Percentiles rank a stretch among this genome's conserved stretches.
Conservation (phyloP, 1,140 invertebrate genomes). For the Leptinotarsa lineolata region DNA sequence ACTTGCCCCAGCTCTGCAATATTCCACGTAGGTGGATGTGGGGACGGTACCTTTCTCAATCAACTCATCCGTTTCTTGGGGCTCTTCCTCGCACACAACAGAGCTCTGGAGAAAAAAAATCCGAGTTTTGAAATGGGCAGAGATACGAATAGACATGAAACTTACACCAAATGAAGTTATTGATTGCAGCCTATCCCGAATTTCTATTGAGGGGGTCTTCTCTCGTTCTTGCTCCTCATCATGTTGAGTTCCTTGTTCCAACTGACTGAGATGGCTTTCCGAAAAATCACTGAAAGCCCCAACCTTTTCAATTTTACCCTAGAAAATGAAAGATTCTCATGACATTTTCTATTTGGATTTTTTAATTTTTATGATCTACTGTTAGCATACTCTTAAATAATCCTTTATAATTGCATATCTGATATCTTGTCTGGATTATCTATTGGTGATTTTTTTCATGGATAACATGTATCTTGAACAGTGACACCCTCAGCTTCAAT, state of each 20-base stretch:
- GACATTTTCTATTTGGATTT: too few species aligned
- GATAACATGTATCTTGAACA: too few species aligned
- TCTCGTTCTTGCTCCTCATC: slow-evolving; percentile 31
- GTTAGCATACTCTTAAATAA: too few species aligned
- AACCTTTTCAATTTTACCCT: slow-evolving; percentile 57
- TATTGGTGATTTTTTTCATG: too few species aligned
- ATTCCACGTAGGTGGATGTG: slow-evolving; percentile 60
- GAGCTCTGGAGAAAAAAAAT: slow-evolving; percentile 32
- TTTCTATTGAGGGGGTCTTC: slow-evolving; percentile 9
- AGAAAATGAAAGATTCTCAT: slow-evolving; percentile 4
- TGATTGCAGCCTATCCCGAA: slow-evolving; percentile 26
- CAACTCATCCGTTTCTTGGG: slow-evolving; percentile 63
- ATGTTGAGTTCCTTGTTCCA: slow-evolving; percentile 17
- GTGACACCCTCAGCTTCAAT: too few species aligned
- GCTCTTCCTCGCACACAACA: slow-evolving; percentile 52
- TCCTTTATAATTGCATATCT: too few species aligned
- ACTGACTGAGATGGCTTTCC: slow-evolving; percentile 46
- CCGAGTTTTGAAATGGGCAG: background rate
- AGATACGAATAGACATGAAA: background rate
- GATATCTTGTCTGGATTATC: too few species aligned
- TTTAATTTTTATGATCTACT: too few species aligned
- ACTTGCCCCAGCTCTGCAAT: slow-evolving; percentile 62
- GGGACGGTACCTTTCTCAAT: slow-evolving; percentile 63
- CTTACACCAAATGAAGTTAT: slow-evolving; percentile 38
- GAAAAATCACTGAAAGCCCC: slow-evolving; percentile 52